These are phyloP conservation scores for Ostrea denselamellosa DNA, from an alignment of 1,140 invertebrate genomes.

Conservation along the genomic window DNA sequence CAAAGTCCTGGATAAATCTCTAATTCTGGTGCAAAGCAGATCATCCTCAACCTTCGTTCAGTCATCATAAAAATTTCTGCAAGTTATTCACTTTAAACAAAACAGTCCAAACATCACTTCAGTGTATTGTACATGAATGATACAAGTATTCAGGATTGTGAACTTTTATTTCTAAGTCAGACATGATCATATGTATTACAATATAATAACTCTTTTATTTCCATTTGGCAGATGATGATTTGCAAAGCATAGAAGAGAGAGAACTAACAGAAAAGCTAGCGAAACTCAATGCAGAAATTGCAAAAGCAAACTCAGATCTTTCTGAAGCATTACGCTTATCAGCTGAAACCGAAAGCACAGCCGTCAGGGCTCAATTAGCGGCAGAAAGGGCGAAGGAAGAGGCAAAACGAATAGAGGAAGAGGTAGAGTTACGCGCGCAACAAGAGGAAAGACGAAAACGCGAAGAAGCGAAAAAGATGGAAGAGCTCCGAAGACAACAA, in stretches of 20 bases:
- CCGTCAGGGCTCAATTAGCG: constrained; percentile 64
- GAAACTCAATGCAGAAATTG: constrained; percentile 67
- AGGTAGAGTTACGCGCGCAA: constrained; percentile 60
- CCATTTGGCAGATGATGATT: constrained; percentile 59
- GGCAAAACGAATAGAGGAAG: constrained; percentile 65
- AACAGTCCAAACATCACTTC: too few relatives aligned
- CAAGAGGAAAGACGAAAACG: constrained; percentile 61
- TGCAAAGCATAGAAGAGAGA: constrained; percentile 64
- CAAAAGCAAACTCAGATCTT: constrained; percentile 68
- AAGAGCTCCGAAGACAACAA: constrained; percentile 55
- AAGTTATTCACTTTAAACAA: too few relatives aligned
- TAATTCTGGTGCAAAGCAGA: too few relatives aligned
- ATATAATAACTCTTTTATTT: not conserved
- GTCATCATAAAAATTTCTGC: too few relatives aligned
- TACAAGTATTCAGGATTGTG: too few relatives aligned
- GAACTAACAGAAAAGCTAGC: constrained; percentile 68
- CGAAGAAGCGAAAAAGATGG: constrained; percentile 62
- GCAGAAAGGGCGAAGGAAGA: constrained; percentile 69
- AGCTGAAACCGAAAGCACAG: constrained; percentile 69
- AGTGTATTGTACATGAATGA: too few relatives aligned
- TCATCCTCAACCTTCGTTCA: too few relatives aligned
- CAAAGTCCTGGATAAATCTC: too few relatives aligned
- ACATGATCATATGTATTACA: not conserved
- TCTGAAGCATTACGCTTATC: constrained; percentile 67
- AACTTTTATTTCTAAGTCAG: not conserved